Base-by-base conservation (phyloP, 64 coral and sea anemone genomes). In the Porites lutea region DNA sequence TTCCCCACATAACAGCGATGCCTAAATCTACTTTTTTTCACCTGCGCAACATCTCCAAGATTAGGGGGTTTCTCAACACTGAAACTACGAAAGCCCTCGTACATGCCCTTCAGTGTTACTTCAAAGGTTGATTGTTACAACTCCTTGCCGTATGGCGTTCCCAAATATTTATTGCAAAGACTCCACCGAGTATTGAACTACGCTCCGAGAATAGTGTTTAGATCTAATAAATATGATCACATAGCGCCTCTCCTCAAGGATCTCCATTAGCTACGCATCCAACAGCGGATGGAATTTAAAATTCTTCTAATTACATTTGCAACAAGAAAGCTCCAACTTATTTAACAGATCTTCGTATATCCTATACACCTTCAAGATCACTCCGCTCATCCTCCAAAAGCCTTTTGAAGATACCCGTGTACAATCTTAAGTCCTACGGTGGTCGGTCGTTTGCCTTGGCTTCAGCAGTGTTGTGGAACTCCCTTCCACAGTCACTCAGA, bases 21-120 rank as follows among this genome's bases (percentile, higher is more conserved):
- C 77, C 55, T 48, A 88, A 77, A 75, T 88, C 72, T 59, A 57
- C 72, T 4, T n/a, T 88, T 13, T 88, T 76, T 46, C 59, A 75
- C 11, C 13, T 88, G 0, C 27, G 27, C 27, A 37, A 37, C 27
- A 37, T 37, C 27, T 37, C 27, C 27, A 37, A 37, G 27, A 37
- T 37, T 37, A 37, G 27, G 27, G 27, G 53, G 53, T 55, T 55
- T 55, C 53, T 55, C 53, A 55, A 55, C 53, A 55, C 53, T 11
- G 53, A 55, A 55, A 55, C 53, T 55, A 55, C 53, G 53, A 55
- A 55, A 55, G 11, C 10, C 10, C 69, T 71, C 19, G 23, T 71
- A 71, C 69, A 43, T 71, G 23, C 69, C 21, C 43, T 71, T 37
- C 27, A 37, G 27, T 37, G 21, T 27, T 71, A 71, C 69, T 23